Conservation (phyloP, 2,888 invertebrate species). For the Muschampia plurimacula region DNA sequence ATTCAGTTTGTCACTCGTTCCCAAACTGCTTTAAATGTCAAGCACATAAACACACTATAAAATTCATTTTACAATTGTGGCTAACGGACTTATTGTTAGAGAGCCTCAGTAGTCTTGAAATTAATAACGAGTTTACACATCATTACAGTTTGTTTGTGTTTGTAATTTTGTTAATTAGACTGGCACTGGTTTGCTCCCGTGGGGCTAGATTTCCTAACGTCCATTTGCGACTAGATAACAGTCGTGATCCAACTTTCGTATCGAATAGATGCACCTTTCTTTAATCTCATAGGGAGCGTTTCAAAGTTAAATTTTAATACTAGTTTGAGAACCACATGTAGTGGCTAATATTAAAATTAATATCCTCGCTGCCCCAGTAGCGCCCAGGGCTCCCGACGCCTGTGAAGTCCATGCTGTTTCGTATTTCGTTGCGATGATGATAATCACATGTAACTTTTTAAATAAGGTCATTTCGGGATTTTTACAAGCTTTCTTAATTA, state of each 20-base stretch:
- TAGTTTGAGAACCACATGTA: constrained; percentile 70
- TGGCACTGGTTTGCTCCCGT: constrained; percentile 32
- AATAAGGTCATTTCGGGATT: constrained; percentile 60
- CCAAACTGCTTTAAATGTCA: constrained; percentile 60
- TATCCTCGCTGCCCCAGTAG: constrained; percentile 81
- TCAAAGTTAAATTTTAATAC: constrained; percentile 3
- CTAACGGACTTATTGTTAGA: constrained; percentile 11
- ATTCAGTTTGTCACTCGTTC: constrained; percentile 67
- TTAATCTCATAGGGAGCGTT: background rate
- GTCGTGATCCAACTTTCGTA: constrained; percentile 42
- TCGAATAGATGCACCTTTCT: constrained; percentile 18
- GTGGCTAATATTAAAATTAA: constrained; percentile 83
- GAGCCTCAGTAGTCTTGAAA: constrained; percentile 17
- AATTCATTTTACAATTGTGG: background rate
- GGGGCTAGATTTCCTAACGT: constrained; percentile 39
- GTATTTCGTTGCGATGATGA: constrained; percentile 65
- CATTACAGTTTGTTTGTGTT: constrained; percentile 31
- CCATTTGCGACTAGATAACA: constrained; percentile 43
- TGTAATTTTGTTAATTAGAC: constrained; percentile 41
- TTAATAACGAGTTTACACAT: constrained; percentile 32
- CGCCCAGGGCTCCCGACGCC: constrained; percentile 66
- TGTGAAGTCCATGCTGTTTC: constrained; percentile 62
- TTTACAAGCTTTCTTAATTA: constrained; percentile 67
- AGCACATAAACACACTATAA: constrained; percentile 1
- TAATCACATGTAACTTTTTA: constrained; percentile 63